Evolutionary conservation across 2,888 invertebrate genomes (phyloP).

Genomic region (Liodrosophila aerea): DNA sequence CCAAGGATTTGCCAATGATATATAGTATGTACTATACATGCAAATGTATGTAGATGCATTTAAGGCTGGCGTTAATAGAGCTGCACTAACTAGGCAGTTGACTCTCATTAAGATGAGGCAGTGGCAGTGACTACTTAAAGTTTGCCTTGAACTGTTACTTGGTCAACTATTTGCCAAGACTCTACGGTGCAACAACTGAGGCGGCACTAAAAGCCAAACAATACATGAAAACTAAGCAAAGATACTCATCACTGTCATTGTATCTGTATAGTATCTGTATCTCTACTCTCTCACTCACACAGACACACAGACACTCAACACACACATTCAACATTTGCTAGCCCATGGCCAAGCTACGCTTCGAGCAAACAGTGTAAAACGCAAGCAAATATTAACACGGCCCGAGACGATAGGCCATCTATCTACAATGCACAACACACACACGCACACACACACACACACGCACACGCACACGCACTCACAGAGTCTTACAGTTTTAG

Average conservation of each 20-base stretch:
- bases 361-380: constrained; percentile 70
- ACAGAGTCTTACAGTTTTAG: background rate
- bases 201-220: constrained; percentile 73
- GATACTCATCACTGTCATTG: constrained; percentile 26
- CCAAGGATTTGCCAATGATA: too few relatives aligned
- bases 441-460: background rate
- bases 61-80: too few relatives aligned
- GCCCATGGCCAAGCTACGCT: constrained; percentile 48
- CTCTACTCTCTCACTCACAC: too few relatives aligned
- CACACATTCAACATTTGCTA: constrained; percentile 13
- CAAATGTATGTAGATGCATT: too few relatives aligned
- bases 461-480: background rate
- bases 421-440: constrained; percentile 22
- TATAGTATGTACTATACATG: too few relatives aligned
- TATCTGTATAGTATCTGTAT: background rate
- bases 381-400: constrained; percentile 74
- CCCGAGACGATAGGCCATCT: constrained; percentile 53
- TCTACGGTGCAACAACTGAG: constrained; percentile 45
- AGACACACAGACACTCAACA: too few relatives aligned
- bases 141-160: constrained; percentile 49
- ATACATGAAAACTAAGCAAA: constrained; percentile 67
- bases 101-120: constrained; percentile 42
- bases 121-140: constrained; percentile 23
- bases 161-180: constrained; percentile 31
- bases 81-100: constrained; percentile 17